phyloP scores from a whole-genome alignment of 2,113 vertebrate genomes.

The Dasyprocta punctata region DNA sequence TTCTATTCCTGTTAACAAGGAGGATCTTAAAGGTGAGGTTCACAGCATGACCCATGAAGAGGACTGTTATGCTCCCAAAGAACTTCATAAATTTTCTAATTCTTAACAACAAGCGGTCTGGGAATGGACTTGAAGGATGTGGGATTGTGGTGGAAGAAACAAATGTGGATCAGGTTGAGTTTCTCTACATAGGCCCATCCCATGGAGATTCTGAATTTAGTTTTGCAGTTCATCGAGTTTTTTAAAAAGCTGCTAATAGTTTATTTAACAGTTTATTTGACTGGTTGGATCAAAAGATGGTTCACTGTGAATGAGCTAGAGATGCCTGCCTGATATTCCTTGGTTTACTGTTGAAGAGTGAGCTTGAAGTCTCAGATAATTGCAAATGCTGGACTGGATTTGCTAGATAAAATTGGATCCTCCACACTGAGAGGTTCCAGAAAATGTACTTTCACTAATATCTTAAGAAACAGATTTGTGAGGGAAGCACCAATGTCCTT shows the following conservation, averaged over 20 bases:
- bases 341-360: neutral
- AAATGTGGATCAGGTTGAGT: neutral
- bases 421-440: neutral
- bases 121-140: neutral
- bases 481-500: neutral
- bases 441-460: neutral
- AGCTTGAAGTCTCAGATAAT: neutral
- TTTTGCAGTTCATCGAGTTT: neutral
- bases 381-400: neutral
- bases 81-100: neutral
- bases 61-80: neutral
- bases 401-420: neutral
- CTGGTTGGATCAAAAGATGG: neutral
- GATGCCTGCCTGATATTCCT: neutral
- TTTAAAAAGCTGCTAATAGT: neutral
- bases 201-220: neutral
- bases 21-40: neutral
- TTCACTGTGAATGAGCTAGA: neutral
- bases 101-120: neutral
- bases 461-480: neutral
- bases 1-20: no score
- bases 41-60: neutral
- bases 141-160: neutral
- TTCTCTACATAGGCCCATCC: neutral
- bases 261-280: neutral